These are phyloP conservation scores for Blastomussa wellsi DNA, from an alignment of 92 coral and sea anemone species.

Conservation along the genomic window DNA sequence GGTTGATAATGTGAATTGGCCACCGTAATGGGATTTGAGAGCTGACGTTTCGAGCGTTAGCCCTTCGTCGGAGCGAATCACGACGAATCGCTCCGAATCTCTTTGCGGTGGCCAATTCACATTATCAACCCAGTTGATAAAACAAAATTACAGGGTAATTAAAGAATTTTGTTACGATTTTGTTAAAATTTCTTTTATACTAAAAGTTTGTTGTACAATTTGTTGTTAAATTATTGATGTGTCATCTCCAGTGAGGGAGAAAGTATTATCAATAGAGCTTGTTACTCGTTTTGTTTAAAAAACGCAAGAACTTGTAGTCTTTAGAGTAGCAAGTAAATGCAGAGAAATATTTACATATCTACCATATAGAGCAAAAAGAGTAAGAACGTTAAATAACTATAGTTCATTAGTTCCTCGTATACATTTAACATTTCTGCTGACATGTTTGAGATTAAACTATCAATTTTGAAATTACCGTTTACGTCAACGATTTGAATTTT, in stretches of 20 bases:
- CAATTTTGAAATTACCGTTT: neutral
- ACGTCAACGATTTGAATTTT: neutral
- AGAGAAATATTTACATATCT: neutral
- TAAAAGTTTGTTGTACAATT: constrained; percentile 39
- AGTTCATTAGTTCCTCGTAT: neutral
- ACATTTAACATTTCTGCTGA: neutral
- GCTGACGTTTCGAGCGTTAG: no score
- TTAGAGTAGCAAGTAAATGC: neutral
- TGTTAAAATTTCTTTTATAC: constrained; percentile 34
- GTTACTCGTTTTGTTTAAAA: constrained; percentile 34
- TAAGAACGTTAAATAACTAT: neutral
- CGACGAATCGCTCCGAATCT: no score
- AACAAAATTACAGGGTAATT: no score
- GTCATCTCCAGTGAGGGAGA: constrained; percentile 32
- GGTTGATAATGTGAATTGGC: no score
- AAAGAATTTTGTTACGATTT: constrained; percentile 10
- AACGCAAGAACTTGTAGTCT: neutral
- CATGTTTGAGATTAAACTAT: neutral
- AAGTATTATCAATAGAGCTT: neutral
- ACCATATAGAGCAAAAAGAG: neutral
- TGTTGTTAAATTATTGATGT: constrained; percentile 14
- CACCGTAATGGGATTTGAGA: no score
- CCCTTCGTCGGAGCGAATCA: no score
- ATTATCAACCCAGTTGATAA: no score
- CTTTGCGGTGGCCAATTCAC: no score